Conservation (phyloP, 2,888 invertebrate genomes). For the Operophtera brumata region DNA sequence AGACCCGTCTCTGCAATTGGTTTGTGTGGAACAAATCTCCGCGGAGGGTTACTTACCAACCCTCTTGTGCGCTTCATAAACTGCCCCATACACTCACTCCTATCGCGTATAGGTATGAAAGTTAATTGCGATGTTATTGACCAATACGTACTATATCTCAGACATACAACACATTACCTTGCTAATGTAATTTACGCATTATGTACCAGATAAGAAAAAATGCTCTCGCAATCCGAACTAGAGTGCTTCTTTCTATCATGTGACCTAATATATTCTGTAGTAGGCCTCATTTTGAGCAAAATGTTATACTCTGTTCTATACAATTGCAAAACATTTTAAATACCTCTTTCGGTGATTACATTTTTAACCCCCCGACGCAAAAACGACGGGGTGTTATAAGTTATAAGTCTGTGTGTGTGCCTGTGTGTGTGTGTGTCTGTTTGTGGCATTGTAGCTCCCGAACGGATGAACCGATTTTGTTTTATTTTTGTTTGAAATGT, state of each 20-base stretch:
- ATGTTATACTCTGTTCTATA: too few relatives aligned
- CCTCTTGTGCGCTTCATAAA: neutral
- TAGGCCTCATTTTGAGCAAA: neutral
- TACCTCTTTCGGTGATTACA: too few relatives aligned
- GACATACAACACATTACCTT: neutral
- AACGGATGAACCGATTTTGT: too few relatives aligned
- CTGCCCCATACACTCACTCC: neutral
- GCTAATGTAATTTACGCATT: slow-evolving; percentile 14
- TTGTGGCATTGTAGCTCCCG: too few relatives aligned
- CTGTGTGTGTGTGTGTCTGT: too few relatives aligned
- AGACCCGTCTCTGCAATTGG: neutral
- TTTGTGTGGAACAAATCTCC: neutral
- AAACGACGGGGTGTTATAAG: too few relatives aligned
- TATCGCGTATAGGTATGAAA: neutral
- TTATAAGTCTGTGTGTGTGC: too few relatives aligned
- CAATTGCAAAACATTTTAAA: too few relatives aligned
- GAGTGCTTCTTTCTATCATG: slow-evolving; percentile 13
- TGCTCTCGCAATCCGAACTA: slow-evolving; percentile 8
- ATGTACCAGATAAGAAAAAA: slow-evolving; percentile 15
- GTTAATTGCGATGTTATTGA: neutral
- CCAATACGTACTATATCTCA: too few relatives aligned
- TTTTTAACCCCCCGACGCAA: too few relatives aligned
- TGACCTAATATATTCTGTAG: slow-evolving; percentile 16
- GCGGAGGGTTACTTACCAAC: neutral
- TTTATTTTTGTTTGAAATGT: too few relatives aligned